Percentiles rank a stretch among this genome's conserved stretches.
Evolutionary conservation across 2,888 invertebrate species (phyloP).

Genomic region (Elegia similella): DNA sequence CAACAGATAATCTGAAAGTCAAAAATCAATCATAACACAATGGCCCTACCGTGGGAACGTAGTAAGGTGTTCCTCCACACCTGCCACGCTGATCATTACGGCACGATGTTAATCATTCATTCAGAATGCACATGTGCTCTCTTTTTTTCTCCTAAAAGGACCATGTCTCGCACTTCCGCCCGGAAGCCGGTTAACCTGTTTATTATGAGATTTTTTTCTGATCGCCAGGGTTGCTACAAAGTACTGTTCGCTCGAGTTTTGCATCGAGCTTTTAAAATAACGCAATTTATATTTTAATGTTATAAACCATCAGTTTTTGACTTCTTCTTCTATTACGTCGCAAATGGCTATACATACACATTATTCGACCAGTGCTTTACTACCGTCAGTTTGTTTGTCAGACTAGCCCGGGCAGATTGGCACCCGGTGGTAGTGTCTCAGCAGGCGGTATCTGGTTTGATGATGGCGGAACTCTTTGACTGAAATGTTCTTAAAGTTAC

Average conservation of each 20-base stretch:
- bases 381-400: no score
- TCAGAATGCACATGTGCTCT: conserved; percentile 52
- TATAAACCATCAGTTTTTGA: no score
- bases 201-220: conserved; percentile 71
- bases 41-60: conserved; percentile 60
- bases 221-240: conserved; percentile 49
- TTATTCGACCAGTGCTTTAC: no score
- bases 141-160: conserved; percentile 54
- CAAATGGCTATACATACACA: no score
- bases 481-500: no score
- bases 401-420: no score
- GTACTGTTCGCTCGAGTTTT: conserved; percentile 9
- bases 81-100: conserved; percentile 56
- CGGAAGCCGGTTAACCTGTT: conserved; percentile 79
- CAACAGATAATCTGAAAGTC: conserved; percentile 36
- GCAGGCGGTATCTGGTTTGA: no score
- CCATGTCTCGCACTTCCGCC: conserved; percentile 77
- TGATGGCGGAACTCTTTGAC: no score
- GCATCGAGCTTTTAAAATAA: no score
- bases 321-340: no score
- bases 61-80: conserved; percentile 61
- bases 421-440: no score
- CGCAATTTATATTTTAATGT: no score
- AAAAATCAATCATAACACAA: conserved; percentile 40
- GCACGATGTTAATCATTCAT: conserved; percentile 64